phyloP scores from a whole-genome alignment of 1,140 invertebrate species.

The Acromyrmex charruanus region DNA sequence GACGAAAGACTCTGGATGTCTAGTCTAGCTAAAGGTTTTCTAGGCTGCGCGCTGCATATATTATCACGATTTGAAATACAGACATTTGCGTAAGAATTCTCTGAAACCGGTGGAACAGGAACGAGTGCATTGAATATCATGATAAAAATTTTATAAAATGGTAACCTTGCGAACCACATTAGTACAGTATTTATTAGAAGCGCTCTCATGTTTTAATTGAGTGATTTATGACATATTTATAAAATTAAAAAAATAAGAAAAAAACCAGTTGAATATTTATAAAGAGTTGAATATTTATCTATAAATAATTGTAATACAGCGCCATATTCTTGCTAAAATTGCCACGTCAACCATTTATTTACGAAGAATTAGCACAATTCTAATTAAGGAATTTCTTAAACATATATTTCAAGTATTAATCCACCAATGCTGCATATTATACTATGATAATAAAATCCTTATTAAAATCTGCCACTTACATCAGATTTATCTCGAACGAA shows the following conservation, averaged over 20 bases:
- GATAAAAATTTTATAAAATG: slow-evolving; percentile 81
- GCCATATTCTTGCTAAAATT: background rate
- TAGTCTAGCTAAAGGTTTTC: slow-evolving; percentile 75
- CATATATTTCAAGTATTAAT: background rate
- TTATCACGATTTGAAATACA: slow-evolving; percentile 43
- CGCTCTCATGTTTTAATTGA: slow-evolving; percentile 66
- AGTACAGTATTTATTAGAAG: slow-evolving; percentile 68
- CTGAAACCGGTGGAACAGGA: slow-evolving; percentile 54
- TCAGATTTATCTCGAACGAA: background rate
- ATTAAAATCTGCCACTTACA: background rate
- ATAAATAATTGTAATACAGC: background rate
- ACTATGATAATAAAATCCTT: background rate
- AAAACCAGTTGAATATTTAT: background rate
- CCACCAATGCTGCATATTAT: background rate
- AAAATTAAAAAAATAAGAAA: background rate
- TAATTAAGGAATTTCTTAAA: background rate
- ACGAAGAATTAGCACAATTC: background rate
- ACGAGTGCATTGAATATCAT: slow-evolving; percentile 29
- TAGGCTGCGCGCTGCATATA: slow-evolving; percentile 65
- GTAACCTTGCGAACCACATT: slow-evolving; percentile 72
- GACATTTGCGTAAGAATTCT: slow-evolving; percentile 55
- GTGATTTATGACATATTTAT: slow-evolving; percentile 76
- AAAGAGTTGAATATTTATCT: background rate
- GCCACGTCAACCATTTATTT: background rate
- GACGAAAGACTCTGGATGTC: slow-evolving; percentile 67